A percentile compares a stretch with the other conserved stretches of the same genome.
Evolutionary conservation across 2,113 vertebrate species (phyloP).

Genomic region (Oreochromis spilurus): DNA sequence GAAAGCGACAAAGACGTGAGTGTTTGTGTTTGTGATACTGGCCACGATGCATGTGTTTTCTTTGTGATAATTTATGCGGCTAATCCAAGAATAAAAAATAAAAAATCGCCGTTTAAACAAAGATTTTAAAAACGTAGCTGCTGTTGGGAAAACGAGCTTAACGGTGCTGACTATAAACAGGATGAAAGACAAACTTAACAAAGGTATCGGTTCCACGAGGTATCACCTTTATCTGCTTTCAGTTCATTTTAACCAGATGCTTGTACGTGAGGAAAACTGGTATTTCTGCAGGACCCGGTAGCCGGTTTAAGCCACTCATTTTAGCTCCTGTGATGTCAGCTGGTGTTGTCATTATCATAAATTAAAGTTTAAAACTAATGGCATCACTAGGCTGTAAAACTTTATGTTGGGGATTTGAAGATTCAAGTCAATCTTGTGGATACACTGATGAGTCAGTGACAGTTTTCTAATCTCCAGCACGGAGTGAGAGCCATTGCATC

Average conservation of each 20-base stretch:
- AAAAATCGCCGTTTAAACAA: not conserved
- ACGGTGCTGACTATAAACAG: not conserved
- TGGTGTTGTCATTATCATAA: not conserved
- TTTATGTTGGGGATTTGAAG: not conserved
- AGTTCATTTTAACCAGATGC: not conserved
- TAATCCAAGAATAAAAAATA: not conserved
- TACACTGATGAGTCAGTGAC: not conserved
- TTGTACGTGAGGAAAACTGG: not conserved
- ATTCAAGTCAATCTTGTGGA: not conserved
- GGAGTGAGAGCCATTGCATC: not conserved
- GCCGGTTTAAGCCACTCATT: not conserved
- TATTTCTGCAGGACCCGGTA: not conserved
- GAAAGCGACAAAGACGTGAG: conserved; percentile 50
- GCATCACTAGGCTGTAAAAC: not conserved
- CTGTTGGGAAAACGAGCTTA: not conserved
- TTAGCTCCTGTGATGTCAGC: not conserved
- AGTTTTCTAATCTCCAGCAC: not conserved
- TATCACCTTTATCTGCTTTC: not conserved
- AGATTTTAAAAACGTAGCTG: not conserved
- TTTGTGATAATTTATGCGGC: not conserved
- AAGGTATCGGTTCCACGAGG: not conserved
- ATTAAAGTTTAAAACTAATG: not conserved
- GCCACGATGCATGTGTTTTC: not conserved
- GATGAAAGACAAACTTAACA: conserved; percentile 27
- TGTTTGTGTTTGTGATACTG: conserved; percentile 3